These are phyloP conservation scores for Phataginus tricuspis DNA, from an alignment of 2,797 vertebrate species.

Conservation along the genomic window DNA sequence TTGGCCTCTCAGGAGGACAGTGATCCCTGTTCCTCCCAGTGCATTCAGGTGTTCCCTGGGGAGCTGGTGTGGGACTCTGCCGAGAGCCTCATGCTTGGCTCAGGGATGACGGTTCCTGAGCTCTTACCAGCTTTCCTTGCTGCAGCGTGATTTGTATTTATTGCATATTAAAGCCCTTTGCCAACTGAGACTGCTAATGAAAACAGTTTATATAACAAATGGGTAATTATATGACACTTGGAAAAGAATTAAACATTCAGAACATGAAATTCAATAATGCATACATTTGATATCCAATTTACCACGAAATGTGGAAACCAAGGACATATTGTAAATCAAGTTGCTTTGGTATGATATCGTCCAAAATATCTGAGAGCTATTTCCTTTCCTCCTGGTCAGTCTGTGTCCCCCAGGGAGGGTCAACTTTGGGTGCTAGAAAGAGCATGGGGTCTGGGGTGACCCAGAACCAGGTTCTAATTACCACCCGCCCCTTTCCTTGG, in stretches of 20 bases:
- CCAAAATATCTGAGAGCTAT: neutral
- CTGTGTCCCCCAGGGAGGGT: neutral
- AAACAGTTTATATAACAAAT: conserved; percentile 75
- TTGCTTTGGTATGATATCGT: neutral
- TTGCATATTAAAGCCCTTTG: conserved; percentile 27
- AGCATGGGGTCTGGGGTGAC: neutral
- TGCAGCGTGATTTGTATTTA: neutral
- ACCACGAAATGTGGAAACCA: neutral
- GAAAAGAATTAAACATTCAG: conserved; percentile 73
- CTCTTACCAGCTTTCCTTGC: neutral
- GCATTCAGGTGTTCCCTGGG: rapidly evolving
- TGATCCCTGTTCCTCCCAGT: rapidly evolving
- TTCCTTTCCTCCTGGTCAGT: neutral
- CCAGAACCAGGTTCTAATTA: too few species aligned
- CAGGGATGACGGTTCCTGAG: rapidly evolving
- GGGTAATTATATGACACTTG: conserved; percentile 66
- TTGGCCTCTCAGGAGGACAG: rapidly evolving
- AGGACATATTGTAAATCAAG: neutral
- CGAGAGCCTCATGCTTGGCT: neutral
- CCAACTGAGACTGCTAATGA: conserved; percentile 57
- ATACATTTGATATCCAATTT: conserved; percentile 42
- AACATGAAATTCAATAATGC: conserved; percentile 51
- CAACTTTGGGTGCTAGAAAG: neutral
- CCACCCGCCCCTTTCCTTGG: neutral
- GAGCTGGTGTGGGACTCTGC: rapidly evolving